These are phyloP conservation scores for Siniperca knerii DNA, from an alignment of 2,113 vertebrate species.

Conservation along the genomic window DNA sequence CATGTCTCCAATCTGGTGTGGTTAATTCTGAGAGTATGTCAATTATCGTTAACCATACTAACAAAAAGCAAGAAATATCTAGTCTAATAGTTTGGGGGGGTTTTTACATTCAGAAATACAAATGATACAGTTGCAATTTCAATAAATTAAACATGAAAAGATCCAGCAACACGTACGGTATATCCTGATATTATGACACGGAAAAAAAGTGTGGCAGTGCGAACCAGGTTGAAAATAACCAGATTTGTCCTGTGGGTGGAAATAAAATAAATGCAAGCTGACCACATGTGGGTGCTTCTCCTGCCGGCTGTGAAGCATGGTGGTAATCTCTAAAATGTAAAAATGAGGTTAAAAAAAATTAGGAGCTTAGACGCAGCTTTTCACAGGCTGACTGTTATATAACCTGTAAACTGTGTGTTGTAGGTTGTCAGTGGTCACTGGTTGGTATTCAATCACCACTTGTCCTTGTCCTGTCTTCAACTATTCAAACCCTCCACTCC, in stretches of 20 bases:
- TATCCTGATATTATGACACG: neutral
- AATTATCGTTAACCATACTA: neutral
- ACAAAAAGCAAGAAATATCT: neutral
- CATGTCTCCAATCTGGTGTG: neutral
- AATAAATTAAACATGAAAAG: neutral
- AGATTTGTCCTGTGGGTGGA: neutral
- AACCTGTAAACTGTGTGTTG: neutral
- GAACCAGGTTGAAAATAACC: neutral
- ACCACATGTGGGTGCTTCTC: neutral
- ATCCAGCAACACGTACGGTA: neutral
- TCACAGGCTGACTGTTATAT: no score
- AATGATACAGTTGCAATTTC: neutral
- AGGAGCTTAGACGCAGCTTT: neutral
- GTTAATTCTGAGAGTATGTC: neutral
- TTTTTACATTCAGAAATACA: neutral
- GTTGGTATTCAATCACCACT: neutral
- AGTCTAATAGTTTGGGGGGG: neutral
- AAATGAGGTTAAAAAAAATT: neutral
- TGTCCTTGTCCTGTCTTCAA: constrained; percentile 1
- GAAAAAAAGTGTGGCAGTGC: neutral
- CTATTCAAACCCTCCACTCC: neutral
- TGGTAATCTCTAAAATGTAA: neutral
- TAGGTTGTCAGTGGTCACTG: neutral
- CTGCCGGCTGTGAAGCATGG: neutral
- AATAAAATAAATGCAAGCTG: neutral